A percentile compares a stretch with the other conserved stretches of the same genome.
These are phyloP conservation scores for Diadophis punctatus DNA, from an alignment of 2,113 vertebrate species.

Conservation along the genomic window DNA sequence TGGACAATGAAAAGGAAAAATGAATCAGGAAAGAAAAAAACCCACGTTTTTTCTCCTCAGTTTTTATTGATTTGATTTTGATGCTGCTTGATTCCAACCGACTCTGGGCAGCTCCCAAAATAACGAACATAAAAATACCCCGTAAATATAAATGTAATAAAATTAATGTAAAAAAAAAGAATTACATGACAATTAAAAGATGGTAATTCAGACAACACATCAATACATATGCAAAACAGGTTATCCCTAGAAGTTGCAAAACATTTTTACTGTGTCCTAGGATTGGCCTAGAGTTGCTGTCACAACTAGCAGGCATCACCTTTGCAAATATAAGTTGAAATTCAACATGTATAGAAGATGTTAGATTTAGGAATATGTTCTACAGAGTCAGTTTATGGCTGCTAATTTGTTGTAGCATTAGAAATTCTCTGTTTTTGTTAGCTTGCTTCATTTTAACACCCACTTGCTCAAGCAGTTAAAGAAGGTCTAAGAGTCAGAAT, in stretches of 20 bases:
- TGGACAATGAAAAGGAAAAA: not conserved
- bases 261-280: not conserved
- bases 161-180: not conserved
- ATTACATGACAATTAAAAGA: not conserved
- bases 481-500: not conserved
- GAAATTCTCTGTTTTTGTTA: not conserved
- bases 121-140: not conserved
- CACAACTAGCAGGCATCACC: not conserved
- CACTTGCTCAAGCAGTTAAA: conserved; percentile 21
- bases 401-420: conserved; percentile 7
- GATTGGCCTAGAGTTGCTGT: not conserved
- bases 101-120: not conserved
- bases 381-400: not conserved
- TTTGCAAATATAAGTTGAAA: not conserved
- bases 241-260: not conserved
- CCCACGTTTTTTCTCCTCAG: not conserved
- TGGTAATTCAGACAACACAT: not conserved
- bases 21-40: not conserved
- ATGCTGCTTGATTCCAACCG: not conserved
- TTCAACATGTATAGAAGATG: not conserved
- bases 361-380: not conserved
- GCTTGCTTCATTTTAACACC: not conserved
- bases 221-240: not conserved
- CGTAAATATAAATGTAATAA: not conserved
- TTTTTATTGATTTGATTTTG: not conserved